Evolutionary conservation across 2,797 vertebrate species (phyloP).

Genomic region (Falco cherrug): DNA sequence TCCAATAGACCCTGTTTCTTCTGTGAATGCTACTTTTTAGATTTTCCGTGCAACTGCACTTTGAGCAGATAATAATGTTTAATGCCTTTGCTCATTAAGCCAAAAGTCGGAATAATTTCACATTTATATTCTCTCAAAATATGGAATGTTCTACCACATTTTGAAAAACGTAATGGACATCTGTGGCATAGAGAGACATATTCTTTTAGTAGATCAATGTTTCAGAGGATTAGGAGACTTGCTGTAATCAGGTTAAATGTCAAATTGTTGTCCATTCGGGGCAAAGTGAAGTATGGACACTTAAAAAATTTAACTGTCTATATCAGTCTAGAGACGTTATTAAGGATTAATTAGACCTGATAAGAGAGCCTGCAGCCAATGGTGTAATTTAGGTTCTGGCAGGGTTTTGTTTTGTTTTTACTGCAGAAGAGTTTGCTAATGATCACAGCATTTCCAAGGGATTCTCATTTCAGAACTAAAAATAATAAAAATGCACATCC

Average conservation of each 20-base stretch:
- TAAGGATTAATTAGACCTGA: neutral
- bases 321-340: neutral
- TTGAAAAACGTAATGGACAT: neutral
- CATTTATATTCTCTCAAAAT: neutral
- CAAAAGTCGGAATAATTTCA: neutral
- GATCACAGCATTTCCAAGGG: neutral
- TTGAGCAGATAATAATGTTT: neutral
- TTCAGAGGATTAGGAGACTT: neutral
- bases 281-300: neutral
- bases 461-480: neutral
- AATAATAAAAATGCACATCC: neutral
- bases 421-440: neutral
- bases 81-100: conserved; percentile 7
- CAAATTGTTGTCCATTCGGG: neutral
- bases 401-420: neutral
- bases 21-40: neutral
- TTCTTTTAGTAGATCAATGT: neutral
- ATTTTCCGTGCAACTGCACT: neutral
- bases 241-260: neutral
- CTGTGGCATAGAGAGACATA: neutral
- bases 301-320: neutral
- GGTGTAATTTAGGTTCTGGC: neutral
- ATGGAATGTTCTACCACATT: neutral
- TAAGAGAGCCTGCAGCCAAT: neutral
- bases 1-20: neutral